Evolutionary conservation across 2,888 invertebrate species (phyloP), one percentile per base, ranked within the genome.

Genomic region (Dolichomitus sp.): DNA sequence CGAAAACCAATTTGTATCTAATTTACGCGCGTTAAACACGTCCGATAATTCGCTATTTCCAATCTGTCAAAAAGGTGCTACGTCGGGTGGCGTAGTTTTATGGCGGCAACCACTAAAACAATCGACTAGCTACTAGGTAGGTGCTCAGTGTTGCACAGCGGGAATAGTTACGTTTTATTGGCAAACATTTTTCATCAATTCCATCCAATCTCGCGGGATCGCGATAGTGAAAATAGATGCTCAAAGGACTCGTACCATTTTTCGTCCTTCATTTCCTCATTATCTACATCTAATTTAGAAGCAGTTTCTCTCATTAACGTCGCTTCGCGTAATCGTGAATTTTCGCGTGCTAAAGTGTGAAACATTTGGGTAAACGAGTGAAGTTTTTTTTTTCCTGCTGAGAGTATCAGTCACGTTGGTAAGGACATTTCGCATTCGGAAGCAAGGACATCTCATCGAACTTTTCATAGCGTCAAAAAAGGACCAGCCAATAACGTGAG

Each of bases 401-500:
- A 11, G 52, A 23, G 19, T 23, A 52, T 23, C 12, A 4, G 11
- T 37, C 23, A 30, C 65, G 19, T 37, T 61, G 37, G 19, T 69
- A 65, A 45, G 66, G 37, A 66, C 14, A 48, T n/a, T 68, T 63
- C 45, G 37, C 42, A 19, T 23, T 11, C 14, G 27, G 11, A 30
- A 30, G 45, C 37, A 68, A 72, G 30, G 45, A 66, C 69, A 37
- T 48, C n/a, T 3, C 0, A 23, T n/a, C 42, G 72, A 57, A 50
- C 68, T 65, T 63, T 54, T 7, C 45, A 14, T 9, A 73, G 69
- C 78, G 81, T 76, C 81, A 79, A 65, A 37, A 79, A 65, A 37
- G 45, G 17, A 37, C 69, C 76, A 65, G 78, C 54, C 9, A 85
- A 83, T 45, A 85, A 65, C 81, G 85, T 85, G 54, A 85, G 85